Evolutionary conservation across 2,888 invertebrate genomes (phyloP).

Genomic region (Halocaridina rubra): DNA sequence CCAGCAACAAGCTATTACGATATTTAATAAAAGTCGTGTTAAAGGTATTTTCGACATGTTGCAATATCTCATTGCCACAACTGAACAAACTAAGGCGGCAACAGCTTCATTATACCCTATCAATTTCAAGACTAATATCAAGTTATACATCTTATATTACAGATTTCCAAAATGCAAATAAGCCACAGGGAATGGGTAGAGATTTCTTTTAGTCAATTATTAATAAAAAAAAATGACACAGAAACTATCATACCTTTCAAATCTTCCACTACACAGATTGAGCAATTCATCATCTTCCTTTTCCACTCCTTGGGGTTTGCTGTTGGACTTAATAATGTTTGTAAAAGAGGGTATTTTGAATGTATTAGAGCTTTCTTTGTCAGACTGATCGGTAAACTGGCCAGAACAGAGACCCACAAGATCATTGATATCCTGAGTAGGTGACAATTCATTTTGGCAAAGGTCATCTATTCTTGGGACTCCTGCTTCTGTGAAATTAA

Average conservation of each 20-base stretch:
- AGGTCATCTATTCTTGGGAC: neutral
- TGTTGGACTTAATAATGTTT: neutral
- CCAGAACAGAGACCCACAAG: constrained; percentile 73
- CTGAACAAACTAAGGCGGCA: too few relatives aligned
- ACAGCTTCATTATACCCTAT: too few relatives aligned
- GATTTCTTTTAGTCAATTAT: too few relatives aligned
- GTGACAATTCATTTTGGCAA: constrained; percentile 25
- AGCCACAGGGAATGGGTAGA: too few relatives aligned
- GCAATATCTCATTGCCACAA: too few relatives aligned
- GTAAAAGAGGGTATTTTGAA: neutral
- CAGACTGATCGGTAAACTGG: constrained; percentile 70
- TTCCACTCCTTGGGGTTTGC: constrained; percentile 16
- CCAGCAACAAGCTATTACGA: too few relatives aligned
- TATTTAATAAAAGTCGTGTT: too few relatives aligned
- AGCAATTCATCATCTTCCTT: constrained; percentile 54
- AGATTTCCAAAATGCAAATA: too few relatives aligned
- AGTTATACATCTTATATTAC: too few relatives aligned
- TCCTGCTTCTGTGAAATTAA: neutral
- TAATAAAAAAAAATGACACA: too few relatives aligned
- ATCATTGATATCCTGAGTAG: constrained; percentile 65
- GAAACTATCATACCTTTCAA: constrained; percentile 49
- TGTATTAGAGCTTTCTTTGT: neutral
- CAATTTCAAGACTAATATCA: too few relatives aligned
- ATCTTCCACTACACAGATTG: constrained; percentile 64
- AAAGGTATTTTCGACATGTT: too few relatives aligned